Evolutionary conservation across 1,140 invertebrate genomes (phyloP), one percentile per base, ranked within the genome.

Genomic region (Wasmannia auropunctata): DNA sequence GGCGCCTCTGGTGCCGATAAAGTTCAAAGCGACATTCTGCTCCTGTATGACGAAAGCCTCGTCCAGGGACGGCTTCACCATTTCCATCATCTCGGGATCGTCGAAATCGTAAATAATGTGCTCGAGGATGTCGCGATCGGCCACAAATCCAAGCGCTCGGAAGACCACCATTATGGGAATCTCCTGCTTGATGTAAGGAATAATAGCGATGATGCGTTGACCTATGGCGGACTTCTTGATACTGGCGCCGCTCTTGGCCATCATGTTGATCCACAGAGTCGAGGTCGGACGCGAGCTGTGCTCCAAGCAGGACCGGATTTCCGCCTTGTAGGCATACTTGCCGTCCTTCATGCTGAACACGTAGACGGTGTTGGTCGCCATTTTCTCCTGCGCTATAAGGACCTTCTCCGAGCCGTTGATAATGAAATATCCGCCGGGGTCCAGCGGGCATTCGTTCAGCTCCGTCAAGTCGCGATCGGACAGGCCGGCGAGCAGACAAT

Each of bases 61-160:
- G 95, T 99, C 99, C 62, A 99, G 95, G 0, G 99, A 99, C 5
- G 99, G 99, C 95, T 99, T 99, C 0, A 98, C 99, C 99, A 99
- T 99, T 96, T 99, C 99, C 99, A 99, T 99, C 99, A 99, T 99
- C 96, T 99, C 99, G 34, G 98, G 99, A 95, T 99, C 99, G 95
- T 99, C 98, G 96, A 99, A 99, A 92, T 99, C 99, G 94, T 99
- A 99, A 91, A 99, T 99, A 77, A 99, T 99, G 92, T 99, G 99
- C 93, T 99, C 99, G 8, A 99, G 95, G 92, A 99, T 99, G 95
- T 99, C 99, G 92, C 99, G 96, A 95, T 99, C 99, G 31, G 99
- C 99, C 51, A 99, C 99, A 96, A 99, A 99, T 25, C 99, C 99
- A 28, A 99, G 95, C 34, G 99, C 99, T 93, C 98, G 96, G 93